Base-by-base conservation (phyloP, 1,140 invertebrate genomes). In the Pseudomyrmex flavicornis region DNA sequence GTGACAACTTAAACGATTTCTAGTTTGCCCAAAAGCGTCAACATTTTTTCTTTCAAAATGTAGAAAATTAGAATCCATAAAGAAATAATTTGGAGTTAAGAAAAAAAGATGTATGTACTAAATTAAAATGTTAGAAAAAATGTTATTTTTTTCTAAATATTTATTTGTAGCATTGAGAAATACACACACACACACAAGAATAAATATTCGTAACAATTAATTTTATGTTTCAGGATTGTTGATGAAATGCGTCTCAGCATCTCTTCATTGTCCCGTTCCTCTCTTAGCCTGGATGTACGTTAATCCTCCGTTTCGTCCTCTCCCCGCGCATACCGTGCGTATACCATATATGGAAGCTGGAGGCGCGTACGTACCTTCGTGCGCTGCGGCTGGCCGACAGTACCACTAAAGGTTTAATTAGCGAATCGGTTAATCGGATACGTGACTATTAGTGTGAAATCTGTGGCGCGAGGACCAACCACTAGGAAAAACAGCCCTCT, bases 351-450 rank as follows among this genome's bases (percentile, higher is more conserved):
- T 70, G 61, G 50, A 44, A 82, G 61, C 58, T 68, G 68, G 75
- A 89, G 85, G 88, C 83, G 88, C 83, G 88, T 87, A 85, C 87
- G 88, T 86, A 82, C 66, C 75, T 84, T 70, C 70, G 76, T 88
- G 82, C 72, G 62, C 70, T 89, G 88, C 59, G 88, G 88, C 85
- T 89, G 82, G 66, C 85, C 88, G 85, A 89, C 75, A 73, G 70
- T 73, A 89, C 88, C 88, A 77, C 88, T 76, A 77, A 89, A 89
- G 87, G 88, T 89, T 89, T 89, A 89, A 89, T 89, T 89, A 89
- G 87, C 80, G 87, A 89, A 87, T 89, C 88, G 87, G 88, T 89
- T 89, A 89, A 89, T 89, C 85, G 72, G 88, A 89, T 89, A 85
- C 87, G 85, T 84, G 85, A 77, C 87, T 87, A 89, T 89, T 89